Conservation (phyloP, 2,113 vertebrate species). For the Laterallus jamaicensis region DNA sequence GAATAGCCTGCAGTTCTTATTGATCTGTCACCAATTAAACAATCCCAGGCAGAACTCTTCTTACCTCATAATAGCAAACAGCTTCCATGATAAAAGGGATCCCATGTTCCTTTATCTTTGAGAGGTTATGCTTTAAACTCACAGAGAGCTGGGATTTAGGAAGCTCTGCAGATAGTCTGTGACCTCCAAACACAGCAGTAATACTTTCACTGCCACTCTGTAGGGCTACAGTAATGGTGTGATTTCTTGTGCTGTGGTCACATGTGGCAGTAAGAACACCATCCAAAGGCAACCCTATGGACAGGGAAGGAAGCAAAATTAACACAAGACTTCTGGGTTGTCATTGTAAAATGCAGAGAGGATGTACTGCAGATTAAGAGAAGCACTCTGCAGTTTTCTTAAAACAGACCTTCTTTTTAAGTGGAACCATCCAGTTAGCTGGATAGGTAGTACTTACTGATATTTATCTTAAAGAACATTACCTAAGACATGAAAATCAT, state of each 20-base stretch:
- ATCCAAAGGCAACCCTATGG: conserved; percentile 75
- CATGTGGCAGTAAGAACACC: conserved; percentile 45
- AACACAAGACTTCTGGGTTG: background rate
- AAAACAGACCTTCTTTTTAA: background rate
- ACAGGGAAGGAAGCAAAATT: background rate
- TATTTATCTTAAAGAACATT: background rate
- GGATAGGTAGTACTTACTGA: background rate
- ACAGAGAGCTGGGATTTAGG: conserved; percentile 30
- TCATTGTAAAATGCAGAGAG: background rate
- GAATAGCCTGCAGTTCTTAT: background rate
- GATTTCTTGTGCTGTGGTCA: background rate
- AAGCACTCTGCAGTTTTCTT: background rate
- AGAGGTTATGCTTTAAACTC: conserved; percentile 72
- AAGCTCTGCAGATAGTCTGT: background rate
- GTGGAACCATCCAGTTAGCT: background rate
- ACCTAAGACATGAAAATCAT: background rate
- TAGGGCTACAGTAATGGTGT: conserved; percentile 57
- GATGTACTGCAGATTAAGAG: background rate
- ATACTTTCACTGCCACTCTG: conserved; percentile 63
- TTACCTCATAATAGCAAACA: conserved; percentile 76
- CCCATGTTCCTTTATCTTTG: conserved; percentile 61
- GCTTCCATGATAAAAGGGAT: conserved; percentile 67
- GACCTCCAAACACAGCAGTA: conserved; percentile 54
- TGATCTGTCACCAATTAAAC: background rate
- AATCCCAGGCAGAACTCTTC: background rate